A percentile compares a stretch with the other conserved stretches of the same genome.
Conservation (phyloP, 2,797 vertebrate species). For the Megaceryle alcyon region DNA sequence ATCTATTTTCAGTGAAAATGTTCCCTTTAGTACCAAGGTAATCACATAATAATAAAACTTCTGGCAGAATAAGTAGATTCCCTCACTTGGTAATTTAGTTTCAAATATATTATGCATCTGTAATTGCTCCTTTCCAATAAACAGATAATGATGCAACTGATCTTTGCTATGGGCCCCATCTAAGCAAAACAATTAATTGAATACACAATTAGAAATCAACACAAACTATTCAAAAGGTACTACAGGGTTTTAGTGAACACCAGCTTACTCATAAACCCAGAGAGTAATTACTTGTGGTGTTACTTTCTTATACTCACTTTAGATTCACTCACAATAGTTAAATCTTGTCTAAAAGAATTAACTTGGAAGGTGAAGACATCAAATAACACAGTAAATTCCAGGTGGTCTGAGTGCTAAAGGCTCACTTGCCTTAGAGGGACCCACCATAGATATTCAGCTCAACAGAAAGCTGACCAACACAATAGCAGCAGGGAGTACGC, state of each 20-base stretch:
- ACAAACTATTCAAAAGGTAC: background rate
- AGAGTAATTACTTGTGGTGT: background rate
- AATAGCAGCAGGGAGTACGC: background rate
- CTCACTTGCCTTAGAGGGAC: background rate
- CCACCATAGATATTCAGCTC: background rate
- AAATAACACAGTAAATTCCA: background rate
- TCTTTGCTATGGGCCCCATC: background rate
- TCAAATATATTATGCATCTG: background rate
- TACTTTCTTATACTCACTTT: background rate
- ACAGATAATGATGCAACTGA: background rate
- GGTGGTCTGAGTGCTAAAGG: background rate
- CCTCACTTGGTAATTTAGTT: background rate
- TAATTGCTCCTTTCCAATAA: background rate
- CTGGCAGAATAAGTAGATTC: background rate
- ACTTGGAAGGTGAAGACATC: background rate
- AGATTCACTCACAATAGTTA: background rate
- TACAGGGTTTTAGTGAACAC: background rate
- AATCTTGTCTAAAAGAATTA: background rate
- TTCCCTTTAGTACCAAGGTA: background rate
- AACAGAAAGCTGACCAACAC: background rate
- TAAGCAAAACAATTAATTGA: background rate
- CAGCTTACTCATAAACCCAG: background rate
- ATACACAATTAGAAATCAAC: background rate
- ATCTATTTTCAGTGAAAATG: background rate
- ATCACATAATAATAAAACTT: background rate